A percentile compares a stretch with the other conserved stretches of the same genome.
These are phyloP conservation scores for Ecdyonurus torrentis DNA, from an alignment of 2,888 invertebrate genomes.

Conservation along the genomic window DNA sequence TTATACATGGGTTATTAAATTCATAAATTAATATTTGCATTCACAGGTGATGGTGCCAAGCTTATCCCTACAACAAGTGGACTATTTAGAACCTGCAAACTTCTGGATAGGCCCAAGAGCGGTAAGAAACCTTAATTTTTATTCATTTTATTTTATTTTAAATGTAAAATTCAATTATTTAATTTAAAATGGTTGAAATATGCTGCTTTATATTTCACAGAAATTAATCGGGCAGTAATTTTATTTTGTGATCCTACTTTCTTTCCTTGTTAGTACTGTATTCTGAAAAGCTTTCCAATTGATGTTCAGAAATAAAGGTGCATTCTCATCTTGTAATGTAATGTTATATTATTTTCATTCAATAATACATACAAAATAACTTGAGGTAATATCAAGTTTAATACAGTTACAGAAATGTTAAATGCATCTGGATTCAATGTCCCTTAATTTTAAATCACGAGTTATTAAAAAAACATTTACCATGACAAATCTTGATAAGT, in stretches of 20 bases:
- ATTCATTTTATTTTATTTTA: background rate
- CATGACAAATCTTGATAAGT: too few relatives aligned
- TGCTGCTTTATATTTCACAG: background rate
- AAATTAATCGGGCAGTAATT: background rate
- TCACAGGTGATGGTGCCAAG: slow-evolving; percentile 77
- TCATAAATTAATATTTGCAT: background rate
- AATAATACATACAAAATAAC: too few relatives aligned
- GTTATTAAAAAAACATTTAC: too few relatives aligned
- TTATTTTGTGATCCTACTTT: background rate
- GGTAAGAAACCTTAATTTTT: slow-evolving; percentile 24
- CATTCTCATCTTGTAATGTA: too few relatives aligned
- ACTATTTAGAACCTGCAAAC: slow-evolving; percentile 88
- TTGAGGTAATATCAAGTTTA: too few relatives aligned
- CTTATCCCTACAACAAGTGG: slow-evolving; percentile 81
- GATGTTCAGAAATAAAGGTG: too few relatives aligned
- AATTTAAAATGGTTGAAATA: background rate
- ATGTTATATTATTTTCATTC: too few relatives aligned
- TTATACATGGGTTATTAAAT: background rate
- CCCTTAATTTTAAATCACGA: too few relatives aligned
- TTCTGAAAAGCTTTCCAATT: too few relatives aligned
- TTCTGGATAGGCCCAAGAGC: slow-evolving; percentile 96
- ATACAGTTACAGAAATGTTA: too few relatives aligned
- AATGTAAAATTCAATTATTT: too few relatives aligned
- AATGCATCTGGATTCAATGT: too few relatives aligned
- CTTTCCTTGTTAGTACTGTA: background rate